phyloP scores from a whole-genome alignment of 2,888 invertebrate genomes.

The Molorchus minor region DNA sequence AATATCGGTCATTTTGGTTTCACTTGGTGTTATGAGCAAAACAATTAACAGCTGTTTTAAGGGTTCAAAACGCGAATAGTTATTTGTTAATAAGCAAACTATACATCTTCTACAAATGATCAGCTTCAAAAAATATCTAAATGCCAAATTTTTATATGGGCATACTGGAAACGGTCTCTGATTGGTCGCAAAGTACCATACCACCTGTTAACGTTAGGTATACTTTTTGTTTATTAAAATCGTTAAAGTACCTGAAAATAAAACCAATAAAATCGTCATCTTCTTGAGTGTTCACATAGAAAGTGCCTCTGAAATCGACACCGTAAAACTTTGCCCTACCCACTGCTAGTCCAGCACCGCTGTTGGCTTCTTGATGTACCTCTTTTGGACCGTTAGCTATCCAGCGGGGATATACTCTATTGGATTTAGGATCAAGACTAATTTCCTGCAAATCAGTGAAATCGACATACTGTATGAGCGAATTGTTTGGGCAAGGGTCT shows the following conservation, averaged over 20 bases:
- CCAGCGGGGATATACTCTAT: conserved; percentile 93
- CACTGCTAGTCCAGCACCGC: conserved; percentile 94
- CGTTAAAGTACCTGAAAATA: conserved; percentile 84
- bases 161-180: no score
- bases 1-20: no score
- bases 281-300: conserved; percentile 88
- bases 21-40: no score
- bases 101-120: no score
- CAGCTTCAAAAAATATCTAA: no score
- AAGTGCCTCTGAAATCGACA: conserved; percentile 95
- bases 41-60: no score
- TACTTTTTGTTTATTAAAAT: no score
- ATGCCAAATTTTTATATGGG: no score
- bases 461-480: conserved; percentile 87
- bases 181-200: no score
- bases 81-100: no score
- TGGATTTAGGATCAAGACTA: conserved; percentile 90
- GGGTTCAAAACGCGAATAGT: no score
- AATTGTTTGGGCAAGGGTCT: conserved; percentile 96
- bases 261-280: conserved; percentile 97
- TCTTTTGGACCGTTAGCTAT: conserved; percentile 88
- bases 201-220: no score
- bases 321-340: conserved; percentile 88
- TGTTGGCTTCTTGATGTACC: conserved; percentile 90
- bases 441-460: conserved; percentile 92